These are phyloP conservation scores for Plutomurus gul DNA, from an alignment of 1,140 invertebrate species.

Conservation along the genomic window DNA sequence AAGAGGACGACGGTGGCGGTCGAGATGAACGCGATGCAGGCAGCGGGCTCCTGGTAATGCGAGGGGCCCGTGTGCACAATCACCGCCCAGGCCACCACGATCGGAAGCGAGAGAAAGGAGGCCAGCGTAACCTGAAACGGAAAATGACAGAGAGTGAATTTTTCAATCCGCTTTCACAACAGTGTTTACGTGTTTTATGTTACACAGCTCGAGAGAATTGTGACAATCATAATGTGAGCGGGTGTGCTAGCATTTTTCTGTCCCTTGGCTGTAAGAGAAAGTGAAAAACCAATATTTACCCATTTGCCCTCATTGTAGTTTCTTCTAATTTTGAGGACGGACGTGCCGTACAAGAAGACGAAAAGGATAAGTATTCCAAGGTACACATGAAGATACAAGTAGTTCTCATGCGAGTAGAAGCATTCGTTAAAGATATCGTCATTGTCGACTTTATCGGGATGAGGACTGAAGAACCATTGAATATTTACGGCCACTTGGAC, in stretches of 20 bases:
- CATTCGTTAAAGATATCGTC: slow-evolving; percentile 48
- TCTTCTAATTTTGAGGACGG: slow-evolving; percentile 56
- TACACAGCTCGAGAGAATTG: no score
- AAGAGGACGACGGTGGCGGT: slow-evolving; percentile 55
- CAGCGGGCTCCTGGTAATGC: slow-evolving; percentile 54
- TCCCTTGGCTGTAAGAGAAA: no score
- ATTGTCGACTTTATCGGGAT: slow-evolving; percentile 7
- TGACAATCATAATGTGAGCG: no score
- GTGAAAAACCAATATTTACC: slow-evolving; percentile 46
- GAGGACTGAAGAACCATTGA: slow-evolving; percentile 55
- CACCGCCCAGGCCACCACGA: slow-evolving; percentile 55
- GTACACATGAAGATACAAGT: slow-evolving; percentile 57
- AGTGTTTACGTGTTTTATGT: neutral
- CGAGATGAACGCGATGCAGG: slow-evolving; percentile 54
- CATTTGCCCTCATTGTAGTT: slow-evolving; percentile 58
- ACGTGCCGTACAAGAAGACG: slow-evolving; percentile 55
- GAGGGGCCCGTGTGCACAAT: slow-evolving; percentile 54
- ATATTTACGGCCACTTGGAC: slow-evolving; percentile 57
- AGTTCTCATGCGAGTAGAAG: slow-evolving; percentile 52
- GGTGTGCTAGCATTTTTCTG: no score
- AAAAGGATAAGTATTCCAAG: slow-evolving; percentile 55
- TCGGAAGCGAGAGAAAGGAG: slow-evolving; percentile 55
- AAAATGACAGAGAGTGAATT: neutral
- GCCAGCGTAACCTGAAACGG: slow-evolving; percentile 52
- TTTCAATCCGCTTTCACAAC: no score